These are phyloP conservation scores for Julus scandinavius DNA, from an alignment of 2,888 invertebrate species.

Conservation along the genomic window DNA sequence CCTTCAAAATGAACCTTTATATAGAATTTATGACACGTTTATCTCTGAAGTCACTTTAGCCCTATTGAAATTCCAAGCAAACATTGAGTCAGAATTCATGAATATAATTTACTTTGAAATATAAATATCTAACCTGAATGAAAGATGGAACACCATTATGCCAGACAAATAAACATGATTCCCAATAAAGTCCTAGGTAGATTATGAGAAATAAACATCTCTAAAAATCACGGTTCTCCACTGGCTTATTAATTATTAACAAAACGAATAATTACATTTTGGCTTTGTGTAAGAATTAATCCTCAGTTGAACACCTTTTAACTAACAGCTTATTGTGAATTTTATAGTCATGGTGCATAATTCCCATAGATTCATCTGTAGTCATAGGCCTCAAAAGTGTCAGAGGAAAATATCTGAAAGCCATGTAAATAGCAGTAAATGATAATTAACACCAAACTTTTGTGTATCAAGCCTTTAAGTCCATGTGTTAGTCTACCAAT, in stretches of 20 bases:
- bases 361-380: too few species aligned
- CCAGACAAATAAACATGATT: not conserved
- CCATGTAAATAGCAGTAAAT: not conserved
- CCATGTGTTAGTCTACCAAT: not conserved
- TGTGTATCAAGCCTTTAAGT: not conserved
- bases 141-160: not conserved
- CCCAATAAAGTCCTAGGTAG: not conserved
- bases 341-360: too few species aligned
- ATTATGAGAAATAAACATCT: too few species aligned
- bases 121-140: not conserved
- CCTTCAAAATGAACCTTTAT: not conserved
- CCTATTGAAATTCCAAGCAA: slow-evolving; percentile 20
- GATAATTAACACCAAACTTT: not conserved
- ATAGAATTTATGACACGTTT: slow-evolving; percentile 5
- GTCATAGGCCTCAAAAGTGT: not conserved
- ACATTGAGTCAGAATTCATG: not conserved
- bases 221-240: too few species aligned
- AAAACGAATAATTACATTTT: too few species aligned
- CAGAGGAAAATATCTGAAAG: not conserved
- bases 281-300: too few species aligned
- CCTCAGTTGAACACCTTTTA: too few species aligned
- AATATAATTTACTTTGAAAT: not conserved
- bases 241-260: too few species aligned
- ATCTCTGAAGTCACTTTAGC: not conserved
- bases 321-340: too few species aligned